Evolutionary conservation across 2,113 vertebrate species (phyloP), one percentile per base, ranked within the genome.

Genomic region (Crotalus viridis): DNA sequence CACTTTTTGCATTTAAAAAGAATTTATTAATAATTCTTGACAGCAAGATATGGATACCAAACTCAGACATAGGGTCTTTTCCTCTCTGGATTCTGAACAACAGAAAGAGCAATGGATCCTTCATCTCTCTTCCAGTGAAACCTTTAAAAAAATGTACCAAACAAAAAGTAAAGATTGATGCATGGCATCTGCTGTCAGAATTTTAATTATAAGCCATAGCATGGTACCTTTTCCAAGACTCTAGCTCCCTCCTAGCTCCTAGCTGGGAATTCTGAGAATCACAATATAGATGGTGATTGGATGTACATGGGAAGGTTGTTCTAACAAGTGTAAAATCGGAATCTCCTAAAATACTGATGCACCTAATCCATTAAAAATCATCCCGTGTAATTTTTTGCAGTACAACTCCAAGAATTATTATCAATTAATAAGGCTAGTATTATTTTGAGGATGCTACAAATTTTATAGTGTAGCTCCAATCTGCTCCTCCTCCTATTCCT

Each of bases 71-170:
- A 98, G 85, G 98, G 95, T 97, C 97, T 98, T 95, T 99, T 99
- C 95, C 97, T 94, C 93, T 97, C 96, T 4, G 99, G 99, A 93
- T 99, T 98, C 96, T 99, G 99, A 89, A 97, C 94, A 57, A 99
- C 94, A 91, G 96, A 97, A 89, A 99, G 96, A 3, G 98, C 98
- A 33, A 99, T 46, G 7, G 97, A 98, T n/a, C 97, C 97, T 56
- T 97, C 96, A 43, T 95, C 92, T 95, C 98, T 98, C 85, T 97
- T 97, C 99, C 99, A 99, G 93, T 55, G 48, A 87, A 98, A 99
- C 96, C 99, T 99, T 93, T 87, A 93, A 94, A 94, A 95, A 81
- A 69, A 57, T 3, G 0, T 22, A 2, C 56, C 4, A 90, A 17
- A 91, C 10, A 87, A 86, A 94, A 94, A 95, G 95, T 2, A 74